Evolutionary conservation across 2,888 invertebrate genomes (phyloP), one percentile per base, ranked within the genome.

Genomic region (Hirtodrosophila histrioides): DNA sequence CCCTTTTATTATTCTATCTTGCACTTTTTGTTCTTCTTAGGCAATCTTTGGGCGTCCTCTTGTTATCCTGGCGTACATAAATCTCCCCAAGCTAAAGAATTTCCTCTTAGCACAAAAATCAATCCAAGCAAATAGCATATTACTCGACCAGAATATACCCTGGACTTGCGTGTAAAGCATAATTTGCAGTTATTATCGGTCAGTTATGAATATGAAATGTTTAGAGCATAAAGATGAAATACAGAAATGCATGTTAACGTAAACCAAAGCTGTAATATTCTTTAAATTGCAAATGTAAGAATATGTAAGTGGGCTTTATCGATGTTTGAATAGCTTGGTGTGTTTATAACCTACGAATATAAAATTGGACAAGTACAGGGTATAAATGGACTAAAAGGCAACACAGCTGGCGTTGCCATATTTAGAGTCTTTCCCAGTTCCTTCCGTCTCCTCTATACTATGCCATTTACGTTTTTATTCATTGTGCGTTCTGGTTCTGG

Each of bases 401-500:
- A n/a, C 56, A 33, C 62, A 75, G 57, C 66, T 75, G 57, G 50
- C 50, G 23, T 50, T 49, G 46, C 48, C 66, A 70, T 85, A 61
- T 75, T 86, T 75, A 69, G 65, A 24, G 60, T 64, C 65, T 61
- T 83, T 23, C 45, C 45, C 50, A 56, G 53, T 60, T 62, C 63
- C 78, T 61, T 72, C 54, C 55, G 43, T 56, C 71, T 66, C 63
- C 44, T 29, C 61, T 35, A 37, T 44, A 67, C 31, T 35, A 63
- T 39, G 50, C 60, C 64, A 80, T 79, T 75, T 75, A 63, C 53
- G 72, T 55, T 69, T 80, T 71, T 51, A 80, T 72, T 72, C 64
- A 75, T 62, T 69, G 73, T 54, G 36, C 55, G 57, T 56, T 68
- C 63, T 12, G 39, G 9, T 33, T 40, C 8, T 45, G 36, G 23